Evolutionary conservation across 2,888 invertebrate species (phyloP).

Genomic region (Germaria angustata): DNA sequence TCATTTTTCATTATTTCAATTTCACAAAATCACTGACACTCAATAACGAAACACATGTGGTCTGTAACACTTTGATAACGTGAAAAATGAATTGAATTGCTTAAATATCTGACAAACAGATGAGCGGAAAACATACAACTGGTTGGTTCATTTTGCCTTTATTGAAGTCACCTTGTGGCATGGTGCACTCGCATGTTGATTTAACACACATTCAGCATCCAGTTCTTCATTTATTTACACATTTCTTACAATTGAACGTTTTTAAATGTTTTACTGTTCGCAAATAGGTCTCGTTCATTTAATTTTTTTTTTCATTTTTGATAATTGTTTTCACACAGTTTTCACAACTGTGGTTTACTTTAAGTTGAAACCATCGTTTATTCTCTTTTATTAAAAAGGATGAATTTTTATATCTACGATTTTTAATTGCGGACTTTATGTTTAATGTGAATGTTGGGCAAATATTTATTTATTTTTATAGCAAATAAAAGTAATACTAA

Average conservation of each 20-base stretch:
- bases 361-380: constrained; percentile 45
- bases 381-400: neutral
- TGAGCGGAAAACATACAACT: constrained; percentile 23
- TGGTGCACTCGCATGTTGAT: constrained; percentile 30
- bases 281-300: neutral
- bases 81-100: neutral
- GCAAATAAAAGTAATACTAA: constrained; percentile 23
- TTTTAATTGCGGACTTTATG: constrained; percentile 52
- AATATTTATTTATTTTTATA: constrained; percentile 39
- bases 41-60: no score
- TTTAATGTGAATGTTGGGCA: constrained; percentile 39
- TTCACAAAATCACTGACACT: no score
- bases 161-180: constrained; percentile 50
- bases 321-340: constrained; percentile 17
- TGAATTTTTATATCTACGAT: constrained; percentile 8
- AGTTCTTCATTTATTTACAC: constrained; percentile 28
- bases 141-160: constrained; percentile 33
- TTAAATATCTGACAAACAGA: neutral
- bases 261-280: constrained; percentile 37
- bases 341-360: constrained; percentile 49
- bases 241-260: constrained; percentile 43
- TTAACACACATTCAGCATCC: constrained; percentile 39
- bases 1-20: no score
- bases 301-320: neutral
- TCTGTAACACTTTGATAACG: no score